Conservation (phyloP, 2,113 vertebrate genomes). For the Sitta europaea region DNA sequence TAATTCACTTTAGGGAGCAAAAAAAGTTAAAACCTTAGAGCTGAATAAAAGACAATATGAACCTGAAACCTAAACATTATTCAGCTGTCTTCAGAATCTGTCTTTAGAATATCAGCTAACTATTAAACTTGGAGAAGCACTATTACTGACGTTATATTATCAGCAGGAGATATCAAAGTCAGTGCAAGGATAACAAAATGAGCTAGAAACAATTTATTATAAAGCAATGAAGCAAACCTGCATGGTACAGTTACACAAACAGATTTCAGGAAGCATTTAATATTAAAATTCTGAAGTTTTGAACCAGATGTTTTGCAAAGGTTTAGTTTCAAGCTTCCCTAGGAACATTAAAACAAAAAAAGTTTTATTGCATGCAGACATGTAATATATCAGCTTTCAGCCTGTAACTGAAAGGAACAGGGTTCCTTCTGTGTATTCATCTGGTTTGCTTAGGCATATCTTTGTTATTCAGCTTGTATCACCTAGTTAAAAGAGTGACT, state of each 20-base stretch:
- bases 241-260: conserved; percentile 8
- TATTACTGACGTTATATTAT: neutral
- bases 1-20: neutral
- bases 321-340: conserved; percentile 45
- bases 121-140: neutral
- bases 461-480: neutral
- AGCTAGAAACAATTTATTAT: conserved; percentile 33
- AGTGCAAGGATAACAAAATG: conserved; percentile 25
- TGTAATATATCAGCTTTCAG: conserved; percentile 25
- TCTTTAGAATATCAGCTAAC: neutral
- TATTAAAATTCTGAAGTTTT: conserved; percentile 48
- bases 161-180: conserved; percentile 43
- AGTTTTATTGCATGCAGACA: conserved; percentile 41
- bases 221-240: conserved; percentile 13
- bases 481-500: neutral
- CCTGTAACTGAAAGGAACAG: neutral
- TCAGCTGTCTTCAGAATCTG: neutral
- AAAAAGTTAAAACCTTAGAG: neutral
- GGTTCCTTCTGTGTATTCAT: neutral
- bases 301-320: conserved; percentile 43
- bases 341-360: conserved; percentile 39
- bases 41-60: neutral
- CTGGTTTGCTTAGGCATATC: conserved; percentile 3
- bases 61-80: neutral
- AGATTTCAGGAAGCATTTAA: conserved; percentile 57